These are phyloP conservation scores for Lithophane ornitopus DNA, from an alignment of 2,888 invertebrate species.

Conservation along the genomic window DNA sequence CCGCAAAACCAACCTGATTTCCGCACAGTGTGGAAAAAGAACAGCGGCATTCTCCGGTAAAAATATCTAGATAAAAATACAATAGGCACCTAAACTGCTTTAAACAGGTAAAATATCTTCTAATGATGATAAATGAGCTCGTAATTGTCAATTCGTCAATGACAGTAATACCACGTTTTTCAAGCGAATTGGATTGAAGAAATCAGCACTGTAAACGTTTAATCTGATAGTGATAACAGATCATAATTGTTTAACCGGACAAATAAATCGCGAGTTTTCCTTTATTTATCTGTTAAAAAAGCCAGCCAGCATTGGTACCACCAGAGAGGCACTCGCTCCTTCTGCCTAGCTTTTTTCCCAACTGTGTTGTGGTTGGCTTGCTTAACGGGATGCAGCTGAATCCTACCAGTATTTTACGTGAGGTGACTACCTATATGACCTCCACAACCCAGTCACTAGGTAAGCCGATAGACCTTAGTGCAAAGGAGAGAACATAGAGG, in stretches of 20 bases:
- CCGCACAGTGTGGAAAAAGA: background rate
- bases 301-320: background rate
- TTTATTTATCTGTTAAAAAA: background rate
- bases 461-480: background rate
- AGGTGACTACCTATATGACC: too few species aligned
- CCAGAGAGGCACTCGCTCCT: background rate
- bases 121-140: background rate
- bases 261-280: background rate
- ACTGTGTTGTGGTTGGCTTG: too few species aligned
- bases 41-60: background rate
- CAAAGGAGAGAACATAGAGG: background rate
- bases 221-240: background rate
- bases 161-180: background rate
- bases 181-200: background rate
- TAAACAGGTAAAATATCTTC: constrained; percentile 13
- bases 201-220: constrained; percentile 9
- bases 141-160: constrained; percentile 10
- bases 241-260: constrained; percentile 1
- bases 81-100: constrained; percentile 7
- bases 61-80: too few species aligned
- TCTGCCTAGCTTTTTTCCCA: too few species aligned
- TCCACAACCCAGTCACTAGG: background rate
- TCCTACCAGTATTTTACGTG: background rate
- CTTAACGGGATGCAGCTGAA: background rate
- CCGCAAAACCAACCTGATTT: too few species aligned